A percentile compares a stretch with the other conserved stretches of the same genome.
Evolutionary conservation across 2,888 invertebrate genomes (phyloP).

Genomic region (Drosophila paramelanica): DNA sequence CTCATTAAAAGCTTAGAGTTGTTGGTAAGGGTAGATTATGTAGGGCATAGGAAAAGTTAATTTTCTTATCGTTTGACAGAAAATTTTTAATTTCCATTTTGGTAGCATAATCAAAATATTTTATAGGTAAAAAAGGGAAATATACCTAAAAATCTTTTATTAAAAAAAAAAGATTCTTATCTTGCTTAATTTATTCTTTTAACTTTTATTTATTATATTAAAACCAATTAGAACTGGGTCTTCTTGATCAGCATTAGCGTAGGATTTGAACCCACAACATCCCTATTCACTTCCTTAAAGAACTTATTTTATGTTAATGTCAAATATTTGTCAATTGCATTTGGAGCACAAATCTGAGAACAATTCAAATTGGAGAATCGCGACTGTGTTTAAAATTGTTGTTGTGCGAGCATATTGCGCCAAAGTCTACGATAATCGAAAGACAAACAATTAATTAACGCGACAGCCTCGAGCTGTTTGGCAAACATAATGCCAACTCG

Average conservation of each 20-base stretch:
- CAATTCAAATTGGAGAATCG: conserved; percentile 12
- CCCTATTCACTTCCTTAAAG: no score
- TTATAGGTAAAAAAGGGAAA: neutral
- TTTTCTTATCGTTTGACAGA: conserved; percentile 33
- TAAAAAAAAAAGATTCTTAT: no score
- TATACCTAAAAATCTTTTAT: conserved; percentile 5
- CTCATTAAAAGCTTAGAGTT: conserved; percentile 43
- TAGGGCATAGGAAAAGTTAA: conserved; percentile 17
- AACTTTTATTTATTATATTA: no score
- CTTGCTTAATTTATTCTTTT: no score
- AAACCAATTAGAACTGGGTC: no score
- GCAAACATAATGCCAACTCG: conserved; percentile 50
- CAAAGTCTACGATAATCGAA: conserved; percentile 57
- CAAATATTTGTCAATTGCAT: conserved; percentile 1
- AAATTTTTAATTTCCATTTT: conserved; percentile 3
- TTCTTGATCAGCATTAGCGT: no score
- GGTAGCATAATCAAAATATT: neutral
- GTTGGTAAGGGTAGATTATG: conserved; percentile 24
- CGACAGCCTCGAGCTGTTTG: conserved; percentile 38
- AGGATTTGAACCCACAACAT: no score
- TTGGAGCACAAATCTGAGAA: conserved; percentile 9
- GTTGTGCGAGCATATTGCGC: conserved; percentile 7
- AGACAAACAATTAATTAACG: conserved; percentile 75
- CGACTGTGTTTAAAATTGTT: neutral
- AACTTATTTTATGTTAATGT: neutral